Percentiles rank a stretch among this genome's conserved stretches.
Evolutionary conservation across 2,113 vertebrate species (phyloP).

Genomic region (Bungarus multicinctus): DNA sequence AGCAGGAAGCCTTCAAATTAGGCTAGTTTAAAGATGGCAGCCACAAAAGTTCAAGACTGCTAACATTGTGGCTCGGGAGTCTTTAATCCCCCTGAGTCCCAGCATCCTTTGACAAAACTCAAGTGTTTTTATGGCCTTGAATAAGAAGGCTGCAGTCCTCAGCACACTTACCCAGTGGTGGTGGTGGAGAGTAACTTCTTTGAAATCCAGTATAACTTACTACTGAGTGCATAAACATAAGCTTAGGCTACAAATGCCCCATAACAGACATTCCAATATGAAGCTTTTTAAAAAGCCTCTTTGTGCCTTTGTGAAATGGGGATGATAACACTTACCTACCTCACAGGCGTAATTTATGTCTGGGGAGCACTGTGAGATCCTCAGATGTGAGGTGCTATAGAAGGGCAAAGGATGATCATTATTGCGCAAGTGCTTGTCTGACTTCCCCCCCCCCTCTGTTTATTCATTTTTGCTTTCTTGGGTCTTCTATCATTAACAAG

Average conservation of each 20-base stretch:
- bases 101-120: neutral
- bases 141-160: neutral
- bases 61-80: accelerated
- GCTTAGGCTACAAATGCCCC: neutral
- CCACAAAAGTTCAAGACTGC: neutral
- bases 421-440: slow-evolving; percentile 15
- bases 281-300: neutral
- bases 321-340: slow-evolving; percentile 21
- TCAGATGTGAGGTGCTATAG: slow-evolving; percentile 20
- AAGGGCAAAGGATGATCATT: slow-evolving; percentile 23
- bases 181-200: neutral
- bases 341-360: slow-evolving; percentile 29
- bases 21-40: neutral
- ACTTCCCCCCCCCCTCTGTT: neutral
- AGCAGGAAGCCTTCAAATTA: neutral
- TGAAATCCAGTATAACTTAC: neutral
- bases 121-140: neutral
- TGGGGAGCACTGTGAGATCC: slow-evolving; percentile 30
- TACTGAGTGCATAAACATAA: neutral
- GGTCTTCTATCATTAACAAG: neutral
- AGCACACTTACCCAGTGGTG: neutral
- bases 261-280: neutral
- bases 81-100: neutral
- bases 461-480: neutral
- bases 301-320: slow-evolving; percentile 8